Conservation (phyloP, 1,140 invertebrate species). For the Lepidurus apus region DNA sequence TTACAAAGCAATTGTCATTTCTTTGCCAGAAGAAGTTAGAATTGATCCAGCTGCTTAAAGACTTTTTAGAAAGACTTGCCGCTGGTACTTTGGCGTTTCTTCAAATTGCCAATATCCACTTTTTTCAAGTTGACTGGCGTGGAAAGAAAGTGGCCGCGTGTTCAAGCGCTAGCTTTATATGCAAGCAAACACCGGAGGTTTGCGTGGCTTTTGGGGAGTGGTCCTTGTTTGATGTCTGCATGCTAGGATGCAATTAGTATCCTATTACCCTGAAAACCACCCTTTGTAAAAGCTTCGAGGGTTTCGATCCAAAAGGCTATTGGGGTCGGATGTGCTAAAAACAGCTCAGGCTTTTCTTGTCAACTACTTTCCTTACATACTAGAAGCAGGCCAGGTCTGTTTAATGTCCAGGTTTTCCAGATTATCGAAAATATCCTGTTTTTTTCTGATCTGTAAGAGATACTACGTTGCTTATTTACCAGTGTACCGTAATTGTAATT, state of each 20-base stretch:
- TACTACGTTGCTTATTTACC: neutral
- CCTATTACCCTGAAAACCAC: neutral
- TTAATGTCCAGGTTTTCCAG: too few relatives aligned
- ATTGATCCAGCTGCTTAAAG: too few relatives aligned
- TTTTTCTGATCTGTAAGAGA: too few relatives aligned
- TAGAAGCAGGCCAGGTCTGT: too few relatives aligned
- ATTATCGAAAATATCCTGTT: too few relatives aligned
- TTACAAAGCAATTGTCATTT: too few relatives aligned
- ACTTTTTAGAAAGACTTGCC: neutral
- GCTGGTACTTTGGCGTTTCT: neutral
- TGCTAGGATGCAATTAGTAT: neutral
- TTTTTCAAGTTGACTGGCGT: neutral
- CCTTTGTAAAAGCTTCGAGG: neutral
- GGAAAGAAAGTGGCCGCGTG: neutral
- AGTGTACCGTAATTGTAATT: neutral
- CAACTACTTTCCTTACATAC: too few relatives aligned
- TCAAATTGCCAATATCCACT: neutral
- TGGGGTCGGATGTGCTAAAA: too few relatives aligned
- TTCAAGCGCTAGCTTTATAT: neutral
- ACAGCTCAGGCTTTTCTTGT: neutral
- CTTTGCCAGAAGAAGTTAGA: too few relatives aligned
- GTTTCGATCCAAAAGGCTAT: neutral
- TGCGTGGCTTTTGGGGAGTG: neutral
- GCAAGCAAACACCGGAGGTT: neutral
- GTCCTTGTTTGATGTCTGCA: neutral